Percentiles rank a stretch among this genome's conserved stretches.
Conservation (phyloP, 2,797 vertebrate species). For the Anguilla marmorata region DNA sequence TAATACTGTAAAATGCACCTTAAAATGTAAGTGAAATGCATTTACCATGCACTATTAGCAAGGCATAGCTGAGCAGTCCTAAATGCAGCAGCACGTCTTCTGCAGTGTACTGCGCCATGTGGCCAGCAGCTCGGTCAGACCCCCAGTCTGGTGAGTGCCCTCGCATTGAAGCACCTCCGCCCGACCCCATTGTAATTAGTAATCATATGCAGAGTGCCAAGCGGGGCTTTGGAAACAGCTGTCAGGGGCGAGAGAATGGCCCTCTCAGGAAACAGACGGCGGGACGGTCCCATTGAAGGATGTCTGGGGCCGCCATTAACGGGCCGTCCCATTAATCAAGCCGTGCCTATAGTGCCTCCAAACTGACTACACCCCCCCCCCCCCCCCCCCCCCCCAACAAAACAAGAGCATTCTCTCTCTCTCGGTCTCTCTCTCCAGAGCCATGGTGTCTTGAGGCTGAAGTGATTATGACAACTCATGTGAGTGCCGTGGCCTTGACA, state of each 20-base stretch:
- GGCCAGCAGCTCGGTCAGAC: neutral
- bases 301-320: slow-evolving; percentile 20
- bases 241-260: neutral
- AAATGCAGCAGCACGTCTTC: neutral
- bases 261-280: slow-evolving; percentile 10
- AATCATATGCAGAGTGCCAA: slow-evolving; percentile 22
- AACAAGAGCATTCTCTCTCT: neutral
- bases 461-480: too few species aligned
- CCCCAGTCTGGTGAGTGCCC: neutral
- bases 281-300: slow-evolving; percentile 4
- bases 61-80: neutral
- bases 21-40: neutral
- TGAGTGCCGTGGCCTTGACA: neutral
- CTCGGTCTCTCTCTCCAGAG: neutral
- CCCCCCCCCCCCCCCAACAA: slow-evolving; percentile 1
- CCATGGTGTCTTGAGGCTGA: neutral
- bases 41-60: neutral
- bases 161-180: neutral
- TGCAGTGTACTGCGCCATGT: neutral
- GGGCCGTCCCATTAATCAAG: slow-evolving; percentile 16
- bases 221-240: slow-evolving; percentile 3
- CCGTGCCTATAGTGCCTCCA: slow-evolving; percentile 40
- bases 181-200: slow-evolving; percentile 4
- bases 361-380: slow-evolving; percentile 40
- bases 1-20: neutral